These are phyloP conservation scores for Reticulitermes lucifugus DNA, from an alignment of 2,888 invertebrate genomes.

Conservation along the genomic window DNA sequence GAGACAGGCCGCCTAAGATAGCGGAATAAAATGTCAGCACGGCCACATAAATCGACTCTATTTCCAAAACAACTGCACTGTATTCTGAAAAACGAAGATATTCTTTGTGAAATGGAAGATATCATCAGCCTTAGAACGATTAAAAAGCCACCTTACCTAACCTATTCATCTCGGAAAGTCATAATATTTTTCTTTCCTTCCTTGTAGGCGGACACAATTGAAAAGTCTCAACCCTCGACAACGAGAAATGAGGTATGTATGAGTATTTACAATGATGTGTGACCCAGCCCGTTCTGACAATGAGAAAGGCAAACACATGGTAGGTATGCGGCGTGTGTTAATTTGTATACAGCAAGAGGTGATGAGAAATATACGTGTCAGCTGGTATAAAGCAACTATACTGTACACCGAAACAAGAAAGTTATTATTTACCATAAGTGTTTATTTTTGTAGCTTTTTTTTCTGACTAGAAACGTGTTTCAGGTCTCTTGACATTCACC, in stretches of 20 bases:
- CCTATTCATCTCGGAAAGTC: neutral
- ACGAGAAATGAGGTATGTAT: neutral
- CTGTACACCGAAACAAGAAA: neutral
- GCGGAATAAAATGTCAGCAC: too few species aligned
- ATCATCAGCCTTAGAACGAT: neutral
- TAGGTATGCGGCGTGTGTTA: conserved; percentile 7
- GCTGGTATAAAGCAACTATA: neutral
- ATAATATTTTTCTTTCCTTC: too few species aligned
- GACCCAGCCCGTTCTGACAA: neutral
- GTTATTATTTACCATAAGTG: too few species aligned
- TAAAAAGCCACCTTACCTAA: neutral
- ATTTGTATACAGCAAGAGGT: neutral
- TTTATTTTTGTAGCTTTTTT: too few species aligned
- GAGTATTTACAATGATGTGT: neutral
- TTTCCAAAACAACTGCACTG: too few species aligned
- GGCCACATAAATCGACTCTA: too few species aligned
- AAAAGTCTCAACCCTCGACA: neutral
- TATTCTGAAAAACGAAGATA: too few species aligned
- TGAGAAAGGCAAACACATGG: conserved; percentile 4
- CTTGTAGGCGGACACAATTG: too few species aligned
- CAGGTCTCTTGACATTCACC: too few species aligned
- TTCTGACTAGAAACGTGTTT: too few species aligned
- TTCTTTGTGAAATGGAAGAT: too few species aligned
- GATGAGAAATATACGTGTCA: conserved; percentile 2
- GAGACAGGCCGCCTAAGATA: too few species aligned